Evolutionary conservation across 2,888 invertebrate genomes (phyloP), one percentile per base, ranked within the genome.

Genomic region (Stegana nigrithorax): DNA sequence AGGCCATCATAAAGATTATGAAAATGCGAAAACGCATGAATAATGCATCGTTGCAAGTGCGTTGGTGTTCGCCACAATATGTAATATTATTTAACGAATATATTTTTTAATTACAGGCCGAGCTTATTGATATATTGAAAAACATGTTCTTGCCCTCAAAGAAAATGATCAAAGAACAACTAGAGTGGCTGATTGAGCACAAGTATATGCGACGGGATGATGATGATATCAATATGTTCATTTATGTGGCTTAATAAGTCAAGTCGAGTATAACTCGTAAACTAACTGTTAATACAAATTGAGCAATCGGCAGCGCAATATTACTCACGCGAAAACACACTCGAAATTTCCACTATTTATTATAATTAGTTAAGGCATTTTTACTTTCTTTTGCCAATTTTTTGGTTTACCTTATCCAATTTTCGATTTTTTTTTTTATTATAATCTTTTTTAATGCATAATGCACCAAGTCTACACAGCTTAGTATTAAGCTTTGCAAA

Each of bases 81-180:
- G n/a, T n/a, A n/a, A n/a, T 36, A 32, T n/a, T 1, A 1, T 32
- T 2, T 32, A 32, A 2, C 2, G 36, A n/a, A 36, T 36, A 7
- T 36, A 6, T 2, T 10, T 36, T 36, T 36, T 7, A 5, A 4
- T n/a, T 6, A 1, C 85, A 90, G 90, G 95, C 96, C 62, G 98
- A 99, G 88, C 89, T 99, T 64, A 93, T 99, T 17, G 98, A 99
- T 87, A 97, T 99, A 83, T 87, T 99, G 76, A 98, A 98, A 87
- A 97, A 98, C 84, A 98, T 99, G 97, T 99, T 99, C 89, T 88
- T 98, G 82, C 99, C 99, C 25, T 96, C 97, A 68, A 97, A 97
- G 87, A 98, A 98, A 87, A 95, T 99, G 93, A 98, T 99, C 77
- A 99, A 99, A 87, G 98, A 99, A 87, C 98, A 99, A 87, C 90